phyloP scores from a whole-genome alignment of 2,797 vertebrate genomes.

The Pseudochaenichthys georgianus region DNA sequence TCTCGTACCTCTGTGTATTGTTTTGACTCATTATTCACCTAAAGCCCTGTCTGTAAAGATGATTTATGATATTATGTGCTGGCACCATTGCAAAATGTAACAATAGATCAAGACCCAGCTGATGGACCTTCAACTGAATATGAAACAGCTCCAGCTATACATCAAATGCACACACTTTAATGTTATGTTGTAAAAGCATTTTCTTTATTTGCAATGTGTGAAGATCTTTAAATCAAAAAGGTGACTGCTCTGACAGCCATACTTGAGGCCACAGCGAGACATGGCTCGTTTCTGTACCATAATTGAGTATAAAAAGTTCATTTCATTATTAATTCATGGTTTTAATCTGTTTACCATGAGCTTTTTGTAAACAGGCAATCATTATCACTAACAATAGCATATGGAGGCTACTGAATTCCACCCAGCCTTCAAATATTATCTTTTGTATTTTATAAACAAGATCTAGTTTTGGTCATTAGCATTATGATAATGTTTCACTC shows the following conservation, averaged over 20 bases:
- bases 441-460: not conserved
- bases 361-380: not conserved
- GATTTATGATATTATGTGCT: slow-evolving; percentile 21
- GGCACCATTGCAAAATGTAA: not conserved
- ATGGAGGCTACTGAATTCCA: too few species aligned
- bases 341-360: not conserved
- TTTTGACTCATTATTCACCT: slow-evolving; percentile 15
- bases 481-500: not conserved
- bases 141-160: not conserved
- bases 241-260: not conserved
- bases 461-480: not conserved
- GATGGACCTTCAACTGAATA: not conserved
- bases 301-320: not conserved
- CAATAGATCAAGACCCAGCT: not conserved
- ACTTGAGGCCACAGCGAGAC: not conserved
- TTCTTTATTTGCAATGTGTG: slow-evolving; percentile 2
- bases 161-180: not conserved
- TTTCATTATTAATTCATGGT: not conserved
- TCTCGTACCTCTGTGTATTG: slow-evolving; percentile 1
- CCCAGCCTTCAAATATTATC: not conserved
- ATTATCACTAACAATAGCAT: not conserved
- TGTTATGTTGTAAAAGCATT: not conserved
- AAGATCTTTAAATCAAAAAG: not conserved
- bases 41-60: slow-evolving; percentile 17
- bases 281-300: not conserved